These are phyloP conservation scores for Phengaris arion DNA, from an alignment of 2,888 invertebrate species.

Conservation along the genomic window DNA sequence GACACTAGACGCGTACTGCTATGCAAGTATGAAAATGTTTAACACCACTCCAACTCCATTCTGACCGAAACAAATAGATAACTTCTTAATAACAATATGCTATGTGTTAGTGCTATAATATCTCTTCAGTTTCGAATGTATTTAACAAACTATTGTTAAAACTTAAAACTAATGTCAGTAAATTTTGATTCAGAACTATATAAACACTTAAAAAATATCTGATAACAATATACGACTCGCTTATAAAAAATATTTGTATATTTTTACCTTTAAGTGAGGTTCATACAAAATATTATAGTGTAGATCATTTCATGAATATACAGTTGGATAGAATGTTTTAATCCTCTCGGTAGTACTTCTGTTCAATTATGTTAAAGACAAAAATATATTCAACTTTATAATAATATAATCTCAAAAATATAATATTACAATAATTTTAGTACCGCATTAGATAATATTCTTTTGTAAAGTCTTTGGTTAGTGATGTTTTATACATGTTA, in stretches of 20 bases:
- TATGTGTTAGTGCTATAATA: not conserved
- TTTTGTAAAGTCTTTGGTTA: conserved; percentile 22
- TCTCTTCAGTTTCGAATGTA: not conserved
- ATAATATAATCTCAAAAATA: not conserved
- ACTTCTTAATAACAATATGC: not conserved
- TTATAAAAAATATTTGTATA: too few relatives aligned
- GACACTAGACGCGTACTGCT: too few relatives aligned
- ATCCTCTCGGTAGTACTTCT: too few relatives aligned
- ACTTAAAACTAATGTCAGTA: not conserved
- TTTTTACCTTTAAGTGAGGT: too few relatives aligned
- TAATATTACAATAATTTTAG: not conserved
- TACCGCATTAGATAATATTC: not conserved
- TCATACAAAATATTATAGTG: too few relatives aligned
- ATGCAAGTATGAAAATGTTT: not conserved
- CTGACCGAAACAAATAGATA: not conserved
- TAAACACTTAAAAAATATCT: not conserved
- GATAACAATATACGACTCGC: not conserved
- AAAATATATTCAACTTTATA: not conserved
- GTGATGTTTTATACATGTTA: conserved; percentile 9
- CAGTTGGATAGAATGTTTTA: too few relatives aligned
- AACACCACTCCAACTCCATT: not conserved
- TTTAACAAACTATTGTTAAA: conserved; percentile 1
- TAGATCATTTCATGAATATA: too few relatives aligned
- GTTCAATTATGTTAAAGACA: too few relatives aligned
- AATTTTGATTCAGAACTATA: not conserved